phyloP scores from a whole-genome alignment of 2,797 vertebrate genomes.

The Pseudomugil tenellus region DNA sequence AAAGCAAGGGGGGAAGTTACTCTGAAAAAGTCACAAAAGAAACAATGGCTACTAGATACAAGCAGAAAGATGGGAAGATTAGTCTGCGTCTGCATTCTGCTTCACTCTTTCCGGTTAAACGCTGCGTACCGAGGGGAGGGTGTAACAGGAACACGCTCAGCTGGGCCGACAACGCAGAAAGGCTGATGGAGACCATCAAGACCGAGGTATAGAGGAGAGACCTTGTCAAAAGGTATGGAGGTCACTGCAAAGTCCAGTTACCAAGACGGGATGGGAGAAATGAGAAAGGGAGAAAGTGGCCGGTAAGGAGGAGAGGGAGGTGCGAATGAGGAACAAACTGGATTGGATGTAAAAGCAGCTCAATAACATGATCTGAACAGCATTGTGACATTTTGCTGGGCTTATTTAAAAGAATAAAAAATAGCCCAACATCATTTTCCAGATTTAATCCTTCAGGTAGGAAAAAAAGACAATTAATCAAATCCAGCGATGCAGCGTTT shows the following conservation, averaged over 20 bases:
- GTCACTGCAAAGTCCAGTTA: background rate
- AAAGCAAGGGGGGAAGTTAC: background rate
- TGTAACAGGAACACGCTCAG: background rate
- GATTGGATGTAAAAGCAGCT: too few species aligned
- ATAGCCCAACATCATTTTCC: too few species aligned
- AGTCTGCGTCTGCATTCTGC: background rate
- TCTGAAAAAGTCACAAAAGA: background rate
- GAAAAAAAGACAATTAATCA: too few species aligned
- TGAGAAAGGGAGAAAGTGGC: too few species aligned
- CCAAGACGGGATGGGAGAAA: background rate
- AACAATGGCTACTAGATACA: background rate
- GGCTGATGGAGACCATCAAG: background rate
- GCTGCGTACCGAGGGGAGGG: background rate
- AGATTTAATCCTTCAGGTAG: too few species aligned
- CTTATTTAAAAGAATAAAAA: too few species aligned
- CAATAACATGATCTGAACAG: too few species aligned
- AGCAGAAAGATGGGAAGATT: constrained; percentile 1
- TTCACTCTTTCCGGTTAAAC: background rate
- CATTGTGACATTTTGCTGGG: too few species aligned
- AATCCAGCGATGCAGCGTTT: too few species aligned
- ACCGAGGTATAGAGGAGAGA: background rate
- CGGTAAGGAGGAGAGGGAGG: too few species aligned
- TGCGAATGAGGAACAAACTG: too few species aligned
- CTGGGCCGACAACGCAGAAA: background rate
- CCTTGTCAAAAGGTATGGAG: background rate